Conservation (phyloP, 1,140 invertebrate genomes). For the Araneus ventricosus region DNA sequence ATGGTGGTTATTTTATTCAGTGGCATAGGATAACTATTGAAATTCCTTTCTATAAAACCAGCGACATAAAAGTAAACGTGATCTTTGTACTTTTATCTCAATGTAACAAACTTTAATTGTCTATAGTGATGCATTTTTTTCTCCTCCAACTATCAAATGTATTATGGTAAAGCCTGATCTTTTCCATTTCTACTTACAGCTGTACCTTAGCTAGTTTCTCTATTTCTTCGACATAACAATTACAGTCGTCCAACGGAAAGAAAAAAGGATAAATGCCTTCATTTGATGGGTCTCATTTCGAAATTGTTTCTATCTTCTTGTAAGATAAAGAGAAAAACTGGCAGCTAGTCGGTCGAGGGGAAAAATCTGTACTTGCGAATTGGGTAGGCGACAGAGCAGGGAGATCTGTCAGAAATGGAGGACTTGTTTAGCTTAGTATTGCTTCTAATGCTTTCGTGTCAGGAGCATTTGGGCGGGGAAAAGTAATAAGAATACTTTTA, state of each 20-base stretch:
- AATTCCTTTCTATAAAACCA: neutral
- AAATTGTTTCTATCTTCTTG: conserved; percentile 51
- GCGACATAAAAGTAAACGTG: neutral
- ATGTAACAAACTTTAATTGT: neutral
- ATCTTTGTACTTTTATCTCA: neutral
- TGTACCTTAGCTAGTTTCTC: neutral
- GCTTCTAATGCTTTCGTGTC: neutral
- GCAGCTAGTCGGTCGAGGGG: neutral
- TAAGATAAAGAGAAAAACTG: conserved; percentile 30
- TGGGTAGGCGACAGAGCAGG: conserved; percentile 15
- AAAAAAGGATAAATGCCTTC: conserved; percentile 39
- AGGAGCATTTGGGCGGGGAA: neutral
- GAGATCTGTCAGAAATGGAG: conserved; percentile 17
- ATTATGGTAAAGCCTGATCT: conserved; percentile 6
- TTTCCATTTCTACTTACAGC: neutral
- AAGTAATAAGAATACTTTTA: neutral
- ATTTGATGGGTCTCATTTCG: conserved; percentile 54
- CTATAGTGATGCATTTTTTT: neutral
- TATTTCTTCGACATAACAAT: conserved; percentile 31
- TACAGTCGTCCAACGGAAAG: neutral
- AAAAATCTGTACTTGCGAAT: conserved; percentile 19
- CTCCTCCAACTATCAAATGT: neutral
- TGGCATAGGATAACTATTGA: neutral
- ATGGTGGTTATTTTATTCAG: neutral
- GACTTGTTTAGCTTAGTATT: conserved; percentile 22